Evolutionary conservation across 2,113 vertebrate genomes (phyloP), one percentile per base, ranked within the genome.

Genomic region (Sisor rabdophorus): DNA sequence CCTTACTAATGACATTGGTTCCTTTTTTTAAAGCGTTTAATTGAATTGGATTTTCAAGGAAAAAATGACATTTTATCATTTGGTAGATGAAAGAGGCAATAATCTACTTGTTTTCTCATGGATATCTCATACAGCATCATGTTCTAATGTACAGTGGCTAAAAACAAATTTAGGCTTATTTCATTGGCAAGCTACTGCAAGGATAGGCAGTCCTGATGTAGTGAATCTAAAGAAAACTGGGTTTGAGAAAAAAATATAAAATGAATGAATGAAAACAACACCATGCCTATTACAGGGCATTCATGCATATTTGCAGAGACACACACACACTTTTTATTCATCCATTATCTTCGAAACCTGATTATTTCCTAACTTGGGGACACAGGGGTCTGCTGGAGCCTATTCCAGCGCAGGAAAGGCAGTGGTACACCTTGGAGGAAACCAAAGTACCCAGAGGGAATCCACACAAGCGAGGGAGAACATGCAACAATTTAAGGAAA

Each of bases 1-100:
- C n/a, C 20, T 12, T 64, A 54, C 56, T 67, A 48, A 67, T 48
- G 64, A 67, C 44, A 7, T 67, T 67, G 64, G 3, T 48, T 48
- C 16, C n/a, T n/a, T 15, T 17, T 13, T 26, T 67, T n/a, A 65
- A 44, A 22, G 32, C 6, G 22, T 44, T 44, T 22, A 20, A 26
- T 13, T 48, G 3, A 17, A 67, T 48, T 17, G 4, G 64, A 26
- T 48, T 67, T 64, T 67, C 47, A 3, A 67, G 40, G 40, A 67
- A 65, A 24, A 22, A 67, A 15, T 19, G 40, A 48, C 24, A 26
- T 1, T 17, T 17, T 48, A 36, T 48, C 48, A 48, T 24, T 9
- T 67, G 3, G 13, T 3, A 44, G 22, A 22, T 26, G 24, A 67
- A 65, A 64, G 12, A 11, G 20, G 32, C 30, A 63, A 63, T 17